Percentiles rank a stretch among this genome's conserved stretches.
phyloP scores from a whole-genome alignment of 2,888 invertebrate genomes.

The Eupithecia insigniata region DNA sequence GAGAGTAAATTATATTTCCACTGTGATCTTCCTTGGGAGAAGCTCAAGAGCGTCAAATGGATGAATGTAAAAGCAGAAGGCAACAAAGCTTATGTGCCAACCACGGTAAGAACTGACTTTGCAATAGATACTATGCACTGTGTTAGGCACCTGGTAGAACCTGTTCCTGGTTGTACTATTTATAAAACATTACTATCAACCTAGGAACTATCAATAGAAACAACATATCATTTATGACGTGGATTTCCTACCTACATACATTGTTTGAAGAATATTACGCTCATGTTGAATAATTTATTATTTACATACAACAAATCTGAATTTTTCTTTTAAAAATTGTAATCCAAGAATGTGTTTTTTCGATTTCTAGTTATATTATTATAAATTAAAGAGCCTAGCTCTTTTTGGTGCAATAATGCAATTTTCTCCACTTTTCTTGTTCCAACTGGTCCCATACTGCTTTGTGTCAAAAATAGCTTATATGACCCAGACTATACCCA shows the following conservation, averaged over 20 bases:
- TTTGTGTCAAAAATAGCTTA: no score
- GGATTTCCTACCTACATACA: background rate
- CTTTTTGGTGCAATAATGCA: no score
- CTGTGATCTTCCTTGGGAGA: constrained; percentile 77
- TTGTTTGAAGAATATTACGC: background rate
- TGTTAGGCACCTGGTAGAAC: background rate
- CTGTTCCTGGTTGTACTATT: constrained; percentile 11
- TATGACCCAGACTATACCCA: no score
- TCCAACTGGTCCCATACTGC: no score
- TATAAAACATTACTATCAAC: constrained; percentile 2
- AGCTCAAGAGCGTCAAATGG: constrained; percentile 86
- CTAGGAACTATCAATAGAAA: no score
- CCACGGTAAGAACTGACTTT: constrained; percentile 78
- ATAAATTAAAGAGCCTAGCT: no score
- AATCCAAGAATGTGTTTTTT: background rate
- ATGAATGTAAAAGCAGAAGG: constrained; percentile 90
- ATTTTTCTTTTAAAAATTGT: background rate
- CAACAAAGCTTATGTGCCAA: constrained; percentile 93
- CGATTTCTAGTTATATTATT: no score
- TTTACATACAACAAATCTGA: no score
- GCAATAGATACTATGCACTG: background rate
- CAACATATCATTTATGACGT: background rate
- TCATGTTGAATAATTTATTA: background rate
- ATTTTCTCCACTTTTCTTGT: no score
- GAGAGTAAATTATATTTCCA: constrained; percentile 78